A percentile compares a stretch with the other conserved stretches of the same genome.
Conservation (phyloP, 2,888 invertebrate genomes). For the Neoascia interrupta region DNA sequence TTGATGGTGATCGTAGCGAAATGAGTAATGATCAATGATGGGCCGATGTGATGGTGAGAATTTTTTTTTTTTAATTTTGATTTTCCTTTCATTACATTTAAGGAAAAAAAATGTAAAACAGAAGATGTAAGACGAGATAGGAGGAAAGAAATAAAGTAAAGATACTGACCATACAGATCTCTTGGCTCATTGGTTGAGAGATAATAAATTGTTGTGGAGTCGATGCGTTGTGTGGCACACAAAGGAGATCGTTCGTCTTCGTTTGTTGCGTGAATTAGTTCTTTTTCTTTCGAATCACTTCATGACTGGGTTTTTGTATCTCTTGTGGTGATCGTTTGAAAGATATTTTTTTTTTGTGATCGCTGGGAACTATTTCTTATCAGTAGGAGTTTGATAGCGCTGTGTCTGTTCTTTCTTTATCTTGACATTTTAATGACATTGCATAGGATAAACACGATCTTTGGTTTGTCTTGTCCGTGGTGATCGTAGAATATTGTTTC, state of each 20-base stretch:
- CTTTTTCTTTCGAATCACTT: not conserved
- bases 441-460: no score
- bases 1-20: slow-evolving; percentile 39
- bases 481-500: no score
- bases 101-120: not conserved
- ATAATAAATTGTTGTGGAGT: slow-evolving; percentile 61
- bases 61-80: slow-evolving; percentile 23
- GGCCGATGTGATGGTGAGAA: no score
- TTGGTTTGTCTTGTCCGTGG: no score
- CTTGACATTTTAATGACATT: no score
- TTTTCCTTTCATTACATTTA: slow-evolving; percentile 34
- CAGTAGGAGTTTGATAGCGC: no score
- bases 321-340: not conserved
- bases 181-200: slow-evolving; percentile 45
- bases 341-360: not conserved
- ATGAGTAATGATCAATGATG: slow-evolving; percentile 58
- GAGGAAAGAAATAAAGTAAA: slow-evolving; percentile 29
- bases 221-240: slow-evolving; percentile 40
- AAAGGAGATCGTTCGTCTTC: slow-evolving; percentile 31
- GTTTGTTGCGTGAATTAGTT: slow-evolving; percentile 12
- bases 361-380: not conserved
- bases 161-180: slow-evolving; percentile 49
- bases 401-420: no score
- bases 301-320: not conserved
- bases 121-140: not conserved